Percentiles rank a stretch among this genome's conserved stretches.
phyloP scores from a whole-genome alignment of 2,797 vertebrate species.

The Fistularia tabacaria region DNA sequence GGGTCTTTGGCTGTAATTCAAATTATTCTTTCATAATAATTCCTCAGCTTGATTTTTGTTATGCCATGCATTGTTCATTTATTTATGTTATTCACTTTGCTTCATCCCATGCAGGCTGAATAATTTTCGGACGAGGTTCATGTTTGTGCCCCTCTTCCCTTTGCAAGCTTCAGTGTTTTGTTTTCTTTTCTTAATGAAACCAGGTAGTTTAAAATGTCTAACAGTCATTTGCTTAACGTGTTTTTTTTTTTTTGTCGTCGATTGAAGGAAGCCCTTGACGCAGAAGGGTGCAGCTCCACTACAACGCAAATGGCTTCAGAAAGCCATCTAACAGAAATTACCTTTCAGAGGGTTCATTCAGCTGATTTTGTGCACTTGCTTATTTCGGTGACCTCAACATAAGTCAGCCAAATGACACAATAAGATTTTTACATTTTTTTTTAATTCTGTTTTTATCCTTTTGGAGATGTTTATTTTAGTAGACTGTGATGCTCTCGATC shows the following conservation, averaged over 20 bases:
- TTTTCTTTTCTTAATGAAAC: conserved; percentile 43
- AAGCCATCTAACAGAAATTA: conserved; percentile 39
- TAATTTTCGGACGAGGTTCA: no score
- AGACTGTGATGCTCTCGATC: conserved; percentile 19
- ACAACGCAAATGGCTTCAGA: conserved; percentile 54
- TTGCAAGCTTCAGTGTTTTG: conserved; percentile 1
- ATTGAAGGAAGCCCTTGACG: conserved; percentile 42
- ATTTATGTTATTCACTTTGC: no score
- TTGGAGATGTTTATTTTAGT: conserved; percentile 24
- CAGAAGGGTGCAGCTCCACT: conserved; percentile 49
- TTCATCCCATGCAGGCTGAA: no score
- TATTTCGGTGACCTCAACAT: conserved; percentile 54
- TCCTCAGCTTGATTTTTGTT: no score
- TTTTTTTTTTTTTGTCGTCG: conserved; percentile 31
- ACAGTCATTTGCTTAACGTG: conserved; percentile 47
- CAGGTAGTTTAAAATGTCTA: conserved; percentile 35
- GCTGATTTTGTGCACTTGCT: conserved; percentile 49
- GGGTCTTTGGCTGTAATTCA: no score
- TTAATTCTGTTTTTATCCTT: no score
- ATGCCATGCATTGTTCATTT: no score
- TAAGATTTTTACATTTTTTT: conserved; percentile 11
- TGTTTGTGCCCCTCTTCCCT: conserved; percentile 5
- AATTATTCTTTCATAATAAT: no score
- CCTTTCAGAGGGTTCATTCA: conserved; percentile 60
- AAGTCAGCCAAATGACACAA: conserved; percentile 30